Evolutionary conservation across 2,797 vertebrate genomes (phyloP).

Genomic region (Bradypodion pumilum): DNA sequence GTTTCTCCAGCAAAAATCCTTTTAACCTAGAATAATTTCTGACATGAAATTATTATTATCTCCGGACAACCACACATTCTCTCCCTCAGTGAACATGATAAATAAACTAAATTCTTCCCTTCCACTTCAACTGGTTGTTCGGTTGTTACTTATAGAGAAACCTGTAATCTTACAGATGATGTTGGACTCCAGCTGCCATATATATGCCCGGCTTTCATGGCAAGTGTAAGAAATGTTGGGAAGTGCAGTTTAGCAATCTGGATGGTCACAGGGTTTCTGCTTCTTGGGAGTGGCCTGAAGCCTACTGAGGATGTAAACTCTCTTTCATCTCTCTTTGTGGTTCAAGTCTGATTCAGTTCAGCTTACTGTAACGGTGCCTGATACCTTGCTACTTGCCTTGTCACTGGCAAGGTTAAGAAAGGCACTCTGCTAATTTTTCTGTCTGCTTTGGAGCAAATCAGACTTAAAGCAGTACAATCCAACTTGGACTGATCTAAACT

Average conservation of each 20-base stretch:
- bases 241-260: background rate
- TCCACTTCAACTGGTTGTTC: background rate
- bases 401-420: too few relatives aligned
- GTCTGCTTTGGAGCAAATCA: background rate
- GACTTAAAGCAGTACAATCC: background rate
- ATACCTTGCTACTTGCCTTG: background rate
- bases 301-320: background rate
- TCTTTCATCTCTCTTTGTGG: background rate
- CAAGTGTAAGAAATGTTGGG: too few relatives aligned
- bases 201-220: background rate
- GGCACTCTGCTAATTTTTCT: background rate
- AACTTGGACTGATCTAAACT: background rate
- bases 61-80: background rate
- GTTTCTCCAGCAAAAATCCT: too few relatives aligned
- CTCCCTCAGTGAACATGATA: background rate
- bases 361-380: background rate
- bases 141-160: background rate
- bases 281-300: too few relatives aligned
- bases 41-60: too few relatives aligned
- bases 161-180: background rate
- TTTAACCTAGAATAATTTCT: too few relatives aligned
- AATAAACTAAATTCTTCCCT: background rate
- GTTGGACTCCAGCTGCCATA: background rate
- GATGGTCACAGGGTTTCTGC: background rate
- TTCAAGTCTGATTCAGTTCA: background rate